Evolutionary conservation across 2,888 invertebrate genomes (phyloP).

Genomic region (Amphiduros pacificus): DNA sequence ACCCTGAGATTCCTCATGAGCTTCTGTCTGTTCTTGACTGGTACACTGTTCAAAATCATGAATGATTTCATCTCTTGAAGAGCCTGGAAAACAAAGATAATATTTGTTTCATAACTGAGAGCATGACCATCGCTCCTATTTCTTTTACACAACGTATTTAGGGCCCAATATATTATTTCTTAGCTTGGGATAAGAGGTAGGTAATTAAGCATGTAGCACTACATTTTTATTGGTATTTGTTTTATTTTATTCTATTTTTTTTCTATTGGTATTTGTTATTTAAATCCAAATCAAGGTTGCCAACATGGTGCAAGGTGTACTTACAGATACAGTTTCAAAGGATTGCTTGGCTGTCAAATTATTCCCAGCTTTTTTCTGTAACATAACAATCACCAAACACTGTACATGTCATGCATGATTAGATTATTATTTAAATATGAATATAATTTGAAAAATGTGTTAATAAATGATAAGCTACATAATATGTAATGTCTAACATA

Average conservation of each 20-base stretch:
- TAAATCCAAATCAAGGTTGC: too few species aligned
- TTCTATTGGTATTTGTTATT: too few species aligned
- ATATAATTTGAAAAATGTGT: neutral
- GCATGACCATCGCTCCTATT: too few species aligned
- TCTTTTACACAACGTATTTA: too few species aligned
- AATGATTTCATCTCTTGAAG: conserved; percentile 49
- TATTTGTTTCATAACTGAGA: too few species aligned
- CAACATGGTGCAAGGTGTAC: too few species aligned
- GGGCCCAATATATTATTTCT: too few species aligned
- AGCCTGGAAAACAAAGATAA: conserved; percentile 23
- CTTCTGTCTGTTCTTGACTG: conserved; percentile 54
- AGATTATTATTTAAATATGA: neutral
- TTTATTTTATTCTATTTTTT: too few species aligned
- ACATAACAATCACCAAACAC: conserved; percentile 12
- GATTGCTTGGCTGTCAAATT: conserved; percentile 47
- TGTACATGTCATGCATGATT: neutral
- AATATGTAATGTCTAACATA: too few species aligned
- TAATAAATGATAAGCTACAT: neutral
- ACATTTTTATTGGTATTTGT: too few species aligned
- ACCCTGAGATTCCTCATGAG: conserved; percentile 57
- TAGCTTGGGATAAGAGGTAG: too few species aligned
- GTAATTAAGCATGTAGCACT: too few species aligned
- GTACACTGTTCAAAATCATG: conserved; percentile 52
- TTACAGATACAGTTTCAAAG: conserved; percentile 39
- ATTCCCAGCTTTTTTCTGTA: conserved; percentile 45